phyloP scores from a whole-genome alignment of 2,888 invertebrate species.

The Strigamia maritima region DNA sequence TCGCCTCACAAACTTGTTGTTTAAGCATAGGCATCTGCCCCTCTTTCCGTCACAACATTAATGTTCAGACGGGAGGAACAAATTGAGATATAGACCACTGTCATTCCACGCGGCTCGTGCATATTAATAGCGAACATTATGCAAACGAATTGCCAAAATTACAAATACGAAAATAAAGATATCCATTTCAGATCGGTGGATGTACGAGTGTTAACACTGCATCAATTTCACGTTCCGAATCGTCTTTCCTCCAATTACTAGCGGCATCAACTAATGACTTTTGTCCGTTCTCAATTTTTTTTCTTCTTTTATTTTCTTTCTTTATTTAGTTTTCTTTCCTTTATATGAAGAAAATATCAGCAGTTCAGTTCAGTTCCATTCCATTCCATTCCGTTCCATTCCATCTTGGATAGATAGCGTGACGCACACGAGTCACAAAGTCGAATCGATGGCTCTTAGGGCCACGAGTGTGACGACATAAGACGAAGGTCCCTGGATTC shows the following conservation, averaged over 20 bases:
- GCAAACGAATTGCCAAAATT: conserved; percentile 24
- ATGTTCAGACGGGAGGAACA: conserved; percentile 22
- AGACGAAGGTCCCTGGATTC: not conserved
- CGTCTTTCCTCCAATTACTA: not conserved
- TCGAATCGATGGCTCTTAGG: not conserved
- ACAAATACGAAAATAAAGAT: conserved; percentile 2
- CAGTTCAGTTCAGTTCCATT: no score
- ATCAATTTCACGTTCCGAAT: not conserved
- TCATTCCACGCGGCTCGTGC: conserved; percentile 10
- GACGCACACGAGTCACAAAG: not conserved
- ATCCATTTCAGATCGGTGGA: conserved; percentile 11
- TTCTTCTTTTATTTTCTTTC: not conserved
- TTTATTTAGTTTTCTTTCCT: not conserved
- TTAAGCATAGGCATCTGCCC: conserved; percentile 10
- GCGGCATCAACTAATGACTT: not conserved
- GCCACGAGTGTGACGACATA: not conserved
- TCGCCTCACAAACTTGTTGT: conserved; percentile 21
- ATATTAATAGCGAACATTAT: conserved; percentile 13
- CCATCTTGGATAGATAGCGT: not conserved
- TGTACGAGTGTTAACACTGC: not conserved
- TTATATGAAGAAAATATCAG: not conserved
- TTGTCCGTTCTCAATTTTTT: not conserved
- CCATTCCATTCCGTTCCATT: no score
- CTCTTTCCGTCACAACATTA: conserved; percentile 9
- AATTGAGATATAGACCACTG: conserved; percentile 27